Evolutionary conservation across 1,140 invertebrate genomes (phyloP), one percentile per base, ranked within the genome.

Genomic region (Portunus trituberculatus): DNA sequence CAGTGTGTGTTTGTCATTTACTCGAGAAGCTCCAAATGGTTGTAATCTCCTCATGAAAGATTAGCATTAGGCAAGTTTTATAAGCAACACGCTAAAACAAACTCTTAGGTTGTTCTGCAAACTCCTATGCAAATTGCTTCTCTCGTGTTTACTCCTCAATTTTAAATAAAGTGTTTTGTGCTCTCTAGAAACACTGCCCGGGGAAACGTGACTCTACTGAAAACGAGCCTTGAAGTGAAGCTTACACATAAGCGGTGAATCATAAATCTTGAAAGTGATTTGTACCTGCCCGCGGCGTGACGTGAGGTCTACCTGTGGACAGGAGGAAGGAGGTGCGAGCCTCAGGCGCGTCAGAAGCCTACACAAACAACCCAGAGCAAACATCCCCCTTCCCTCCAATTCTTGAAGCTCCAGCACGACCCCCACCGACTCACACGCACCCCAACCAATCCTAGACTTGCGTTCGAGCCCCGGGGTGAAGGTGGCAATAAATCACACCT

Each of bases 351-450:
- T 76, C 94, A 28, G 91, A 89, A 95, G 94, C 94, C 84, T 95
- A 88, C 39, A 95, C 94, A 95, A 95, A 95, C 52, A 95, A 28
- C 94, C 83, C 28, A 67, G 84, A 76, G 91, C 83, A 95, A 95
- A 95, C 94, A 92, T 88, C 89, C 91, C 89, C 82, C 87, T 46
- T 52, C 89, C 45, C 67, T 39, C 87, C 82, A 32, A 2, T n/a
- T 14, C 93, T 94, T 59, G 31, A 31, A n/a, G 67, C 90, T 52
- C 28, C 84, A 67, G 46, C 20, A n/a, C 25, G 89, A 8, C 88
- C 32, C 59, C 87, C 90, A n/a, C 16, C 32, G 88, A 48, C 87
- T 46, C 67, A 76, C 67, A 76, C 67, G n/a, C 67, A 32, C 82
- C 67, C 52, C 7, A 16, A 12, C 91, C 32, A 29, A 10, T 28